A percentile compares a stretch with the other conserved stretches of the same genome.
phyloP scores from a whole-genome alignment of 2,113 vertebrate genomes.

The Brachyhypopomus gauderio region DNA sequence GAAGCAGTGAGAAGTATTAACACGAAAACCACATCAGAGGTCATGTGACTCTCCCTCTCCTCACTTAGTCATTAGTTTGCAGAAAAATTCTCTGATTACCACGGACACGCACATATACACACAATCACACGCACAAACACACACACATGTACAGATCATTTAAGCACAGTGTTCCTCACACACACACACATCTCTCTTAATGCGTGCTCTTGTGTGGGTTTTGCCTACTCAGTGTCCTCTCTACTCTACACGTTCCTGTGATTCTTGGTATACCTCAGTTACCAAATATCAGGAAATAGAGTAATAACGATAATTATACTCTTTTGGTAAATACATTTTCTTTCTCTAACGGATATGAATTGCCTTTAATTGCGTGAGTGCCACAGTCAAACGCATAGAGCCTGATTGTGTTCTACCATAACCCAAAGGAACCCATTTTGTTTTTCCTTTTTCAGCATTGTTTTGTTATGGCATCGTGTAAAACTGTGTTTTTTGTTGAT shows the following conservation, averaged over 20 bases:
- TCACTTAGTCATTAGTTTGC: slow-evolving; percentile 53
- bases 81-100: slow-evolving; percentile 41
- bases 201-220: no score
- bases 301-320: not conserved
- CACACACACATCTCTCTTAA: slow-evolving; percentile 3
- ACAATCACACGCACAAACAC: slow-evolving; percentile 50
- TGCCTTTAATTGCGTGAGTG: no score
- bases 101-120: slow-evolving; percentile 53
- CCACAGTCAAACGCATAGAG: not conserved
- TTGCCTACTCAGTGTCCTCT: slow-evolving; percentile 8
- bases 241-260: not conserved
- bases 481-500: not conserved
- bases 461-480: no score
- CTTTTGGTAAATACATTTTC: no score
- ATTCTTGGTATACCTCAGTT: not conserved
- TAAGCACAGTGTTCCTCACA: slow-evolving; percentile 51
- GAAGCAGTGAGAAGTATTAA: slow-evolving; percentile 75
- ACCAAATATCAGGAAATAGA: not conserved
- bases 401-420: not conserved
- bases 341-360: no score
- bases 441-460: no score
- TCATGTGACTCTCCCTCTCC: slow-evolving; percentile 34
- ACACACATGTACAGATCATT: slow-evolving; percentile 9
- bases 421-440: not conserved
- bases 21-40: slow-evolving; percentile 81